A percentile compares a stretch with the other conserved stretches of the same genome.
Conservation (phyloP, 2,888 invertebrate species). For the Dryadula phaetusa region DNA sequence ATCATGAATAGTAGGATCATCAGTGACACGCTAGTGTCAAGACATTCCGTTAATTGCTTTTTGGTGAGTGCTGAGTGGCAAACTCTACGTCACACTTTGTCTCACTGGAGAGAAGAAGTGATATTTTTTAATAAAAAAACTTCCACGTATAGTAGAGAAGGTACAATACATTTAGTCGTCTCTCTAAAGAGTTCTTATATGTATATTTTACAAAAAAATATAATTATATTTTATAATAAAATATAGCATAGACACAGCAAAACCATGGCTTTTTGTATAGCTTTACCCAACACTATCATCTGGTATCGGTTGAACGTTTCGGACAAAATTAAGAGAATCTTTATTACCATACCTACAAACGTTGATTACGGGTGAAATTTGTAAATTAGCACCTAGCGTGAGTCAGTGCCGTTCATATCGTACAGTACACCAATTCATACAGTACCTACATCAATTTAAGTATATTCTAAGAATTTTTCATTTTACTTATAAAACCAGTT, state of each 20-base stretch:
- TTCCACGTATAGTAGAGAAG: too few species aligned
- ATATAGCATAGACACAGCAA: not conserved
- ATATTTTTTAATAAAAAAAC: too few species aligned
- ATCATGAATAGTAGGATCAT: too few species aligned
- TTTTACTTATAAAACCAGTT: slow-evolving; percentile 7
- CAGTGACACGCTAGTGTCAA: too few species aligned
- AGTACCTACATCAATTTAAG: not conserved
- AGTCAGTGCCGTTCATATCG: slow-evolving; percentile 48
- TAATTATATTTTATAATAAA: not conserved
- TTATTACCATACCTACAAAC: slow-evolving; percentile 45
- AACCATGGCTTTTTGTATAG: slow-evolving; percentile 8
- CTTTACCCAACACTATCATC: not conserved
- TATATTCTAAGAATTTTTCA: not conserved
- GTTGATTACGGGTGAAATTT: slow-evolving; percentile 59
- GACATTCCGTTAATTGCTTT: too few species aligned
- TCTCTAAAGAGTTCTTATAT: too few species aligned
- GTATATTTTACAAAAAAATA: too few species aligned
- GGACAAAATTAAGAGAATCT: slow-evolving; percentile 51
- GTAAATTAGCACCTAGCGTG: slow-evolving; percentile 60
- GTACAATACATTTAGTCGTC: too few species aligned
- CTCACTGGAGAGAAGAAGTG: too few species aligned
- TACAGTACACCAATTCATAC: slow-evolving; percentile 12
- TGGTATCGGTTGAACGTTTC: slow-evolving; percentile 11
- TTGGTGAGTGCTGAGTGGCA: too few species aligned
- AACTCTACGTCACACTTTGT: too few species aligned